Conservation (phyloP, 2,797 vertebrate species). For the Lemur catta region DNA sequence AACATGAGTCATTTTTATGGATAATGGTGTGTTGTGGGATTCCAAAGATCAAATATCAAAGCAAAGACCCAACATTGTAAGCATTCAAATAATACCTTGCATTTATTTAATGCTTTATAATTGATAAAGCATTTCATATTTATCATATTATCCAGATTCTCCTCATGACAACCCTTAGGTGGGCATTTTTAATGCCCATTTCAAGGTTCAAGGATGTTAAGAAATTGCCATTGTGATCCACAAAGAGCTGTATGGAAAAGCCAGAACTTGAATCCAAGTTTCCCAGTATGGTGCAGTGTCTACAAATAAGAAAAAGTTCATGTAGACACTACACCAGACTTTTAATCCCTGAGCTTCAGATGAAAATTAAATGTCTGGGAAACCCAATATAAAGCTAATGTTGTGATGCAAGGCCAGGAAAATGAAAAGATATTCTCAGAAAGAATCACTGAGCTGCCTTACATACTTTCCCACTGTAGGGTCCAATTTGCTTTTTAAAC, state of each 20-base stretch:
- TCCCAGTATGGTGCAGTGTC: neutral
- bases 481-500: neutral
- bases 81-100: neutral
- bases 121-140: neutral
- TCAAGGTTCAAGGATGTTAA: neutral
- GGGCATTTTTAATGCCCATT: neutral
- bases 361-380: neutral
- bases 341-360: neutral
- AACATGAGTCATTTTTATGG: conserved; percentile 10
- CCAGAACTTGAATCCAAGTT: neutral
- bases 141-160: neutral
- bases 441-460: neutral
- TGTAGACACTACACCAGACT: neutral
- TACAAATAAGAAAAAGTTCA: neutral
- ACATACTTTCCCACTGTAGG: neutral
- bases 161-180: neutral
- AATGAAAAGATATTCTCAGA: conserved; percentile 24
- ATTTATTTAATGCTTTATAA: conserved; percentile 2
- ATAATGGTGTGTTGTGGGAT: neutral
- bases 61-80: neutral
- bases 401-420: neutral
- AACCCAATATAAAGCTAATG: neutral
- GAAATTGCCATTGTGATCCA: neutral
- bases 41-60: neutral
- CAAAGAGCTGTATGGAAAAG: neutral